Conservation (phyloP, 2,113 vertebrate genomes). For the Mus spicilegus region DNA sequence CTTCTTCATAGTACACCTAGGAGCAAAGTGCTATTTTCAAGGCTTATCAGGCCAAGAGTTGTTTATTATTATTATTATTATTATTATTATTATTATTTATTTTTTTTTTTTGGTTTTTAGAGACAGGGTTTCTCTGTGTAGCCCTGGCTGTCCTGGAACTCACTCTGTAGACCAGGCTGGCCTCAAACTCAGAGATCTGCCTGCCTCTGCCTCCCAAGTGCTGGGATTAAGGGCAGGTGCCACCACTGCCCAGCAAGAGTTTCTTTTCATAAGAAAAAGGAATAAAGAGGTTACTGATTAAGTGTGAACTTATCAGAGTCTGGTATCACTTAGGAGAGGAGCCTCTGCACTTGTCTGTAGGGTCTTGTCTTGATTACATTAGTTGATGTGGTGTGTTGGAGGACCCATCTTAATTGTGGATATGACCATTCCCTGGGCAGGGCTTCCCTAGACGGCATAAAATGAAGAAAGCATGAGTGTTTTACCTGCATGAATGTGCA, state of each 20-base stretch:
- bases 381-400: neutral
- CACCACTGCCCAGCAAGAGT: neutral
- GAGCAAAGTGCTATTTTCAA: slow-evolving; percentile 2
- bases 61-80: too few species aligned
- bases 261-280: slow-evolving; percentile 56
- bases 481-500: neutral
- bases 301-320: neutral
- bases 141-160: too few species aligned
- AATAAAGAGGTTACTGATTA: neutral
- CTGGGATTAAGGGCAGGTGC: too few species aligned
- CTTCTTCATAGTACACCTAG: neutral
- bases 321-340: neutral
- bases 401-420: neutral
- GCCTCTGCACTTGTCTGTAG: neutral
- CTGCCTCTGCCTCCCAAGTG: too few species aligned
- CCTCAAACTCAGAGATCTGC: too few species aligned
- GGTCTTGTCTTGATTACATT: neutral
- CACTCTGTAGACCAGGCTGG: too few species aligned
- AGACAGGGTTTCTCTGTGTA: too few species aligned
- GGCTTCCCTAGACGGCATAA: neutral
- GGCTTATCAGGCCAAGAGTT: neutral
- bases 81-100: too few species aligned
- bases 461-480: neutral
- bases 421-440: neutral
- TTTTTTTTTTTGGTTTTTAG: too few species aligned